Base-by-base conservation (phyloP, 2,113 vertebrate genomes). In the Clupea harengus region DNA sequence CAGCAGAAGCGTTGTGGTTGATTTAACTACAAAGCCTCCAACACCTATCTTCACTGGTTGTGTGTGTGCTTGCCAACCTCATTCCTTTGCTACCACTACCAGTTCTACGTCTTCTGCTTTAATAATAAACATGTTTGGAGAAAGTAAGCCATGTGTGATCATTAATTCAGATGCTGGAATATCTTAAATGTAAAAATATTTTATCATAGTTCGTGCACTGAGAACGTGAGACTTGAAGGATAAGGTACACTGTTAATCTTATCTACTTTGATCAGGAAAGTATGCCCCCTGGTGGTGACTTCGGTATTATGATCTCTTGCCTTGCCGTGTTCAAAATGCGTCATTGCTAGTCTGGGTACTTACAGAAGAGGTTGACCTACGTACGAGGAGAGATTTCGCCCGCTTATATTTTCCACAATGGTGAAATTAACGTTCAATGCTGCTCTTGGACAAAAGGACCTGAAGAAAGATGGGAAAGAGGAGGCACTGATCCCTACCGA, bases 341-440 rank as follows among this genome's bases (percentile, higher is more conserved):
- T 78, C 72, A 78, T 78, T 78, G 72, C 72, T 39, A 78, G 72
- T 28, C 72, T 39, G 72, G 72, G 28, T 78, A 39, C 28, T 78
- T 78, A 78, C 72, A 78, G 28, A 17, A 10, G 72, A 78, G 72
- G 72, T 39, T 39, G 72, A 78, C 72, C 72, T 78, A 78, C 28
- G 11, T 78, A 78, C 28, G 11, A 17, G 72, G 72, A 39, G 72
- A 78, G n/a, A 28, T 25, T n/a, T 6, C 10, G 39, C 28, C 44
- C 72, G 13, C 72, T 15, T 78, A 78, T 78, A 44, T 32, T 78
- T 78, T 78, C 54, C 3, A 81, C 54, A 39, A 92, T 92, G 91
- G 91, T 92, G 15, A 92, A 92, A 85, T 85, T 91, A 3, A 82
- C 90, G 13, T 91, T 91, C 18, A 90, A 88, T 85, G 81, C 88